Evolutionary conservation across 2,888 invertebrate genomes (phyloP).

Genomic region (Nephrotoma appendiculata): DNA sequence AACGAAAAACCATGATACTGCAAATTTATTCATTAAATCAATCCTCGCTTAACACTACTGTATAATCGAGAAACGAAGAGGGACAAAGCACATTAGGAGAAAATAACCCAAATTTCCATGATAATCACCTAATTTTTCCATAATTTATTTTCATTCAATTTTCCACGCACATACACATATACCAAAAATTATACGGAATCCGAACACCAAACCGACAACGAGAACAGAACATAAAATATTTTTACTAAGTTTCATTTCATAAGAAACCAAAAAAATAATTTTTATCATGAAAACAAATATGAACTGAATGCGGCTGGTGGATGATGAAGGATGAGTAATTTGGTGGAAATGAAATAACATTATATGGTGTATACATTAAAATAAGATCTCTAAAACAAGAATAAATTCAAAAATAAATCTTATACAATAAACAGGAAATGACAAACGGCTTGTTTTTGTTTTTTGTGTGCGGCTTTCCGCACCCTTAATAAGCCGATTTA

Average conservation of each 20-base stretch:
- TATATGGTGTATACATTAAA: neutral
- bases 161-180: neutral
- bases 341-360: neutral
- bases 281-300: neutral
- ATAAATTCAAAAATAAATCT: neutral
- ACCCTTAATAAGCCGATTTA: neutral
- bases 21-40: neutral
- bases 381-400: neutral
- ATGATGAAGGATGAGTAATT: neutral
- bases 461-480: neutral
- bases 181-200: neutral
- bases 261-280: neutral
- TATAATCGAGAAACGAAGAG: neutral
- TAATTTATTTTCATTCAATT: neutral
- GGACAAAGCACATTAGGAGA: neutral
- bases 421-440: neutral
- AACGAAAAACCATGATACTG: neutral
- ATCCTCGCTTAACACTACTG: neutral
- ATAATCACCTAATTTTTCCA: neutral
- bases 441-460: neutral
- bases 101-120: neutral
- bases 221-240: neutral
- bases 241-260: neutral
- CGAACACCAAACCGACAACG: neutral
- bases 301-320: neutral